phyloP scores from a whole-genome alignment of 1,140 invertebrate species.

The Bursaphelenchus mucronatus region DNA sequence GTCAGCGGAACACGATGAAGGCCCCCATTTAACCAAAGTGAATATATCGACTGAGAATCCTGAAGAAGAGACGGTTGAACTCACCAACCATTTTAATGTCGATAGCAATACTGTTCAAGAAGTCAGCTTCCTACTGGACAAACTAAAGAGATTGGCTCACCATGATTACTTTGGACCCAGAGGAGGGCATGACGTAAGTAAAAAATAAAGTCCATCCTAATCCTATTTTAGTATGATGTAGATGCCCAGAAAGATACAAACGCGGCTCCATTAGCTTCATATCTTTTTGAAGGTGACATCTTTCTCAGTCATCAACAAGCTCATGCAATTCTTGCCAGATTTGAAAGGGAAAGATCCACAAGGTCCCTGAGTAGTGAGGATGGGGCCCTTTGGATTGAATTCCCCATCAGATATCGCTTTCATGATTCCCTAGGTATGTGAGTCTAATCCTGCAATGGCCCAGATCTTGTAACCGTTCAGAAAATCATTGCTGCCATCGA shows the following conservation, averaged over 20 bases:
- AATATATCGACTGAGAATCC: too few species aligned
- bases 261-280: slow-evolving; percentile 25
- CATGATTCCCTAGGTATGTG: slow-evolving; percentile 48
- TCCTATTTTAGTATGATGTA: too few species aligned
- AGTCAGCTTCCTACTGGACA: slow-evolving; percentile 1
- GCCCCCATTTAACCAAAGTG: too few species aligned
- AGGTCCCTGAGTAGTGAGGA: slow-evolving; percentile 48
- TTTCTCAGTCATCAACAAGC: slow-evolving; percentile 50
- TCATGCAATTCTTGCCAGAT: slow-evolving; percentile 37
- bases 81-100: not conserved
- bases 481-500: slow-evolving; percentile 53
- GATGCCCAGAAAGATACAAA: too few species aligned
- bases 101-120: slow-evolving; percentile 1
- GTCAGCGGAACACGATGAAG: too few species aligned
- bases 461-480: slow-evolving; percentile 21
- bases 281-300: slow-evolving; percentile 55
- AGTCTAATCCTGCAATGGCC: slow-evolving; percentile 11
- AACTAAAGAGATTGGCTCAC: not conserved
- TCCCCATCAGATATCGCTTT: slow-evolving; percentile 55
- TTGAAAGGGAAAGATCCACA: slow-evolving; percentile 32
- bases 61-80: too few species aligned
- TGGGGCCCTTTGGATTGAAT: slow-evolving; percentile 44
- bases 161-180: not conserved
- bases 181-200: not conserved
- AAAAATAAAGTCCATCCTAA: not conserved